Conservation (phyloP, 2,888 invertebrate species). For the Bellardia pandia region DNA sequence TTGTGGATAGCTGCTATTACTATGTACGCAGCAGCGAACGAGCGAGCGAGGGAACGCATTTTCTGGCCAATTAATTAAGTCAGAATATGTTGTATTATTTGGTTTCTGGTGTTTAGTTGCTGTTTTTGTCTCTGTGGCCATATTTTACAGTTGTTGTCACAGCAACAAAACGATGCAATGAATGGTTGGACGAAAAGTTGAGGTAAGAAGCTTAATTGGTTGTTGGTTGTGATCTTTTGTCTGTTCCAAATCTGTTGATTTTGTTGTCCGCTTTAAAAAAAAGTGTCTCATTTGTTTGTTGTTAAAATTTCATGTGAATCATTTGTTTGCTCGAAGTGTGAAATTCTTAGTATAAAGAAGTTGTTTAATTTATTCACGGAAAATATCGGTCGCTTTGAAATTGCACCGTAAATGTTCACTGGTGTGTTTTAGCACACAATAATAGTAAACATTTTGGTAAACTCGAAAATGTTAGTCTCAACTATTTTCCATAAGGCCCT, state of each 20-base stretch:
- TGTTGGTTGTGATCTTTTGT: slow-evolving; percentile 65
- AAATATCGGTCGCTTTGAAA: slow-evolving; percentile 73
- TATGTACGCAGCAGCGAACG: not conserved
- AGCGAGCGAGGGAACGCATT: slow-evolving; percentile 69
- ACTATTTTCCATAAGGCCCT: too few species aligned
- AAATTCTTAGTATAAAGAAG: slow-evolving; percentile 55
- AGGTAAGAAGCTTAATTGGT: slow-evolving; percentile 71
- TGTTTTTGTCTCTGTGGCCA: not conserved
- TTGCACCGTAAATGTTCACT: not conserved
- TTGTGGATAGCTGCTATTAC: slow-evolving; percentile 52
- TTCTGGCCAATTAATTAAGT: slow-evolving; percentile 75
- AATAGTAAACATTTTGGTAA: too few species aligned
- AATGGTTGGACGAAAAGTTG: not conserved
- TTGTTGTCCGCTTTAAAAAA: slow-evolving; percentile 1
- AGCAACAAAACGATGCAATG: not conserved
- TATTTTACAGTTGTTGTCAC: slow-evolving; percentile 14
- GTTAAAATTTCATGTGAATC: slow-evolving; percentile 55
- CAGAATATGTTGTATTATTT: slow-evolving; percentile 73
- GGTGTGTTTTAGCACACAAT: too few species aligned
- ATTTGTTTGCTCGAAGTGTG: slow-evolving; percentile 66
- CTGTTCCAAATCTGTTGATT: slow-evolving; percentile 52
- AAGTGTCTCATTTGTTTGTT: slow-evolving; percentile 65
- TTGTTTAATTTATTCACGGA: slow-evolving; percentile 76
- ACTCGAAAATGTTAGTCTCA: too few species aligned
- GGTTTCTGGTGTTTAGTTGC: slow-evolving; percentile 64